Evolutionary conservation across 2,113 vertebrate species (phyloP).

Genomic region (Sylvilagus bachmani): DNA sequence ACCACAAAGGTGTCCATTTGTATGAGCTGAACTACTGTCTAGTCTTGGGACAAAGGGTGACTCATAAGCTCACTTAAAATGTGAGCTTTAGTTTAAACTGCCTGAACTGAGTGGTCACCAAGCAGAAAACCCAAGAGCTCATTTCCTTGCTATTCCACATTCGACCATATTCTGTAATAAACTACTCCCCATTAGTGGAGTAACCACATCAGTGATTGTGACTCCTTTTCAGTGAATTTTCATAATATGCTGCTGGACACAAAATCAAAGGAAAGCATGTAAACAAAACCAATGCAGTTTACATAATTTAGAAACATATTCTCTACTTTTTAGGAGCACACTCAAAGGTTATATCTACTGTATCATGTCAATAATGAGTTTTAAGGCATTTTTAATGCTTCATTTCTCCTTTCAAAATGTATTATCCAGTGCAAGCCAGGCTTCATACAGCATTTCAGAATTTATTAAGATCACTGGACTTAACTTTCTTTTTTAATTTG

Average conservation of each 20-base stretch:
- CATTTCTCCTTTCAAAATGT: background rate
- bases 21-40: slow-evolving; percentile 63
- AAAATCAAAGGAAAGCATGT: background rate
- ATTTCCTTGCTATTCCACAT: slow-evolving; percentile 69
- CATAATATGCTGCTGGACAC: background rate
- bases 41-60: slow-evolving; percentile 65
- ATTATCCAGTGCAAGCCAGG: background rate
- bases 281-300: background rate
- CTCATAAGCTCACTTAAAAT: slow-evolving; percentile 77
- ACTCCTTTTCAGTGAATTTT: slow-evolving; percentile 49
- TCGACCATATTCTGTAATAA: slow-evolving; percentile 64
- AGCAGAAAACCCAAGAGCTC: slow-evolving; percentile 68
- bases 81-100: slow-evolving; percentile 71
- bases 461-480: background rate
- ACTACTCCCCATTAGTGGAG: background rate
- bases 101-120: slow-evolving; percentile 54
- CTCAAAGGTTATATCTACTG: background rate
- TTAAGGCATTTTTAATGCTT: background rate
- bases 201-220: slow-evolving; percentile 17
- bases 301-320: slow-evolving; percentile 37
- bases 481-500: slow-evolving; percentile 33
- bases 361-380: background rate
- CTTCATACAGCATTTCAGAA: background rate
- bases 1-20: slow-evolving; percentile 55
- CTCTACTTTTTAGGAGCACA: background rate